These are phyloP conservation scores for Leptatherina wallacei DNA, from an alignment of 2,797 vertebrate species.

Conservation along the genomic window DNA sequence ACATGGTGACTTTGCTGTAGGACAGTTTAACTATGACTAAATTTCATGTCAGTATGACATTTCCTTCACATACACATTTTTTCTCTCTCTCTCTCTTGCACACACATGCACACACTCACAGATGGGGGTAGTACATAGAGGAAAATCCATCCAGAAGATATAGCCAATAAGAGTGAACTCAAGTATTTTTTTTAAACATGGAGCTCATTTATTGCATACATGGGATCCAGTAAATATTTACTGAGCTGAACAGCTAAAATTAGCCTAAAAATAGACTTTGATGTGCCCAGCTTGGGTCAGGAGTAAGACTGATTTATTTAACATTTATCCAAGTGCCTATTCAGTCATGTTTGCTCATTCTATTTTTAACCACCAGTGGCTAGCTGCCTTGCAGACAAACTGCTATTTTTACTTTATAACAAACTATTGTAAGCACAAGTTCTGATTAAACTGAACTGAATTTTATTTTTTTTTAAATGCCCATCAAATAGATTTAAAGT, in stretches of 20 bases:
- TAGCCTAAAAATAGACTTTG: conserved; percentile 47
- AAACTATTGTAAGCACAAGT: neutral
- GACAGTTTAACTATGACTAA: neutral
- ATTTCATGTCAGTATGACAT: no score
- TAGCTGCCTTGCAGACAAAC: conserved; percentile 15
- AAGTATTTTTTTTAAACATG: neutral
- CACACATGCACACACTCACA: neutral
- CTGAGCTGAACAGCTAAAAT: conserved; percentile 29
- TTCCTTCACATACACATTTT: neutral
- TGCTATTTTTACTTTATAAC: conserved; percentile 9
- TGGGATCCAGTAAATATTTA: conserved; percentile 19
- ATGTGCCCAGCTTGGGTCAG: conserved; percentile 28
- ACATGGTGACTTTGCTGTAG: conserved; percentile 24
- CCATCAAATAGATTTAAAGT: conserved; percentile 8
- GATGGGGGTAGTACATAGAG: neutral
- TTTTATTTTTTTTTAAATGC: neutral
- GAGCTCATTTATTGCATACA: conserved; percentile 11
- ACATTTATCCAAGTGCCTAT: conserved; percentile 37
- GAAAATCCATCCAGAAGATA: conserved; percentile 31
- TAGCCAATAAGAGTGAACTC: conserved; percentile 20
- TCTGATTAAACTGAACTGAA: conserved; percentile 14
- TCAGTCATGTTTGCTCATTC: conserved; percentile 27
- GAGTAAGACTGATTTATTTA: conserved; percentile 31
- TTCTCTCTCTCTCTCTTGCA: neutral
- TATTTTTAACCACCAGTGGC: conserved; percentile 30